These are phyloP conservation scores for Mallotus villosus DNA, from an alignment of 2,797 vertebrate genomes.

Conservation along the genomic window DNA sequence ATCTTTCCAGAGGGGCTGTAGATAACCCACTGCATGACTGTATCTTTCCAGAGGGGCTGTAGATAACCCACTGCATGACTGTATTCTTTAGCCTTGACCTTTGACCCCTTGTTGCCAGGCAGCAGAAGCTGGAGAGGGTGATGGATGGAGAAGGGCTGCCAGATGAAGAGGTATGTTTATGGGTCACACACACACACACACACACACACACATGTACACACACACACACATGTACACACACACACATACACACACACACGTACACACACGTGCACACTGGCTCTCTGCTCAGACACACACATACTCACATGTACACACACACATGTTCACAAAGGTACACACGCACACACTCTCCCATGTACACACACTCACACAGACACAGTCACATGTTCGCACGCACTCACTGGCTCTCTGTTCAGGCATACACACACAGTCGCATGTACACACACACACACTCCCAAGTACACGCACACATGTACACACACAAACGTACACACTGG, in stretches of 20 bases:
- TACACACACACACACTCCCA: slow-evolving; percentile 1
- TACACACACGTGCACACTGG: not conserved
- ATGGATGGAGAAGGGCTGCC: slow-evolving; percentile 89
- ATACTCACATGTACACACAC: not conserved
- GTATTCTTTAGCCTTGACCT: not conserved
- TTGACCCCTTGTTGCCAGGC: slow-evolving; percentile 64
- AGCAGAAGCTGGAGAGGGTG: slow-evolving; percentile 87
- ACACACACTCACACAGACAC: not conserved
- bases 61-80: not conserved
- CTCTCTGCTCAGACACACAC: not conserved
- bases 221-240: not conserved
- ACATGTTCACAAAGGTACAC: not conserved
- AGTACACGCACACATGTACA: slow-evolving; percentile 4
- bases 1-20: too few relatives aligned
- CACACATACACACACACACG: not conserved
- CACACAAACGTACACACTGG: not conserved
- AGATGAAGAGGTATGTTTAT: slow-evolving; percentile 81
- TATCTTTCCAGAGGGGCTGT: too few relatives aligned
- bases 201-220: not conserved
- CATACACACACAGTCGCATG: not conserved
- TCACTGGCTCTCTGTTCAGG: too few relatives aligned
- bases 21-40: too few relatives aligned
- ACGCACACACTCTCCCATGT: not conserved
- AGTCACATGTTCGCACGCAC: too few relatives aligned
- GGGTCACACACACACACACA: not conserved